These are phyloP conservation scores for Muricea muricata DNA, from an alignment of 92 coral and sea anemone species.

Conservation along the genomic window DNA sequence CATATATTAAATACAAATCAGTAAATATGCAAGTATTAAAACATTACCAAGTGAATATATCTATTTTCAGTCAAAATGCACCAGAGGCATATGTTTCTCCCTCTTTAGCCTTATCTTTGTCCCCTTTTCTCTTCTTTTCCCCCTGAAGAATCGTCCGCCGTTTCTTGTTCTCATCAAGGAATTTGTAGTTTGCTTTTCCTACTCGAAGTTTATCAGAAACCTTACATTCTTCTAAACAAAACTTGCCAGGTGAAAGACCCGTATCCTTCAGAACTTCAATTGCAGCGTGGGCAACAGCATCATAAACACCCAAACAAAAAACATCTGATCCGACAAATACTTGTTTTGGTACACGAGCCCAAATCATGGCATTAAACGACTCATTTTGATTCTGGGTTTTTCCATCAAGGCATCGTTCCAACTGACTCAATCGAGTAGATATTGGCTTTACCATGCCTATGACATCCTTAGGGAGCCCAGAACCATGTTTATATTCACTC, in stretches of 20 bases:
- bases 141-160: conserved; percentile 20
- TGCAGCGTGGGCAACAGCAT: conserved; percentile 68
- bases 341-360: conserved; percentile 53
- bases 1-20: not conserved
- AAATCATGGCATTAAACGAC: too few relatives aligned
- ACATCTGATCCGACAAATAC: conserved; percentile 51
- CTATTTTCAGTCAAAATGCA: too few relatives aligned
- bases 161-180: conserved; percentile 15
- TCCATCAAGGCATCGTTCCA: too few relatives aligned
- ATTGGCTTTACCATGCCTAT: too few relatives aligned
- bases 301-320: conserved; percentile 51
- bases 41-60: not conserved
- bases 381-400: too few relatives aligned
- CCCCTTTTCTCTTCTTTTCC: not conserved
- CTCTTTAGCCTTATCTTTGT: not conserved
- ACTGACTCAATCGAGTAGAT: too few relatives aligned
- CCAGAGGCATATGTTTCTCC: not conserved
- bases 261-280: conserved; percentile 35
- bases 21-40: not conserved
- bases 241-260: too few relatives aligned
- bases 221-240: conserved; percentile 32
- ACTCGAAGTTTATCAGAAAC: conserved; percentile 11
- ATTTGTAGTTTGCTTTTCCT: conserved; percentile 6
- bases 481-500: too few relatives aligned
- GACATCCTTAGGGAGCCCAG: too few relatives aligned